Conservation (phyloP, 1,140 invertebrate species). For the Brachionus sp. region DNA sequence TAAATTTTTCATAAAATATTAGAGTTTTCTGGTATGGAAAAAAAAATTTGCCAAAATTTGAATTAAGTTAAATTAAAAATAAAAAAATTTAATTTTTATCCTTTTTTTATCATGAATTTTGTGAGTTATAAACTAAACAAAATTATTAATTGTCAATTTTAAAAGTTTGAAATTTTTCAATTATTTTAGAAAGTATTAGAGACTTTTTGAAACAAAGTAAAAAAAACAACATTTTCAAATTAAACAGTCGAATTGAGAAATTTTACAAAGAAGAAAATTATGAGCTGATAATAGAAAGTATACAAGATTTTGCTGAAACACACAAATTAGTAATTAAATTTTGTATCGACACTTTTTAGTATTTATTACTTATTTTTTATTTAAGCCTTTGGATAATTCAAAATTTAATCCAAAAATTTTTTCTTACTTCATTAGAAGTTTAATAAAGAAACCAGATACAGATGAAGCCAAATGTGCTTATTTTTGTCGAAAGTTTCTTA, state of each 20-base stretch:
- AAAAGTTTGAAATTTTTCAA: not conserved
- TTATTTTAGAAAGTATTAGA: constrained; percentile 17
- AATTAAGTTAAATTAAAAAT: too few species aligned
- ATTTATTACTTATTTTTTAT: not conserved
- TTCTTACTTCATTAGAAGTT: constrained; percentile 11
- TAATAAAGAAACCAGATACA: not conserved
- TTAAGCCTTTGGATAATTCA: not conserved
- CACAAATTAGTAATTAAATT: constrained; percentile 14
- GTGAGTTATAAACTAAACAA: too few species aligned
- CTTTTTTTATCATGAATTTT: too few species aligned
- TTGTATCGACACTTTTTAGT: not conserved
- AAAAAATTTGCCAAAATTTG: too few species aligned
- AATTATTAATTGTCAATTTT: not conserved
- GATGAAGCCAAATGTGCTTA: constrained; percentile 14
- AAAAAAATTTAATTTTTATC: too few species aligned
- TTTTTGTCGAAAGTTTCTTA: constrained; percentile 40
- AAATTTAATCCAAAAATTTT: constrained; percentile 35
- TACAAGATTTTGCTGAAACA: constrained; percentile 40
- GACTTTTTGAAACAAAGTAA: constrained; percentile 31
- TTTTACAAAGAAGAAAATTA: not conserved
- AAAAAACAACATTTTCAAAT: constrained; percentile 10
- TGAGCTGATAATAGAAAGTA: not conserved
- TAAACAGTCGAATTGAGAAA: constrained; percentile 11
- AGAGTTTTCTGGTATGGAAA: too few species aligned
- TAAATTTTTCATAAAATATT: too few species aligned